phyloP scores from a whole-genome alignment of 2,888 invertebrate genomes.

The Hanleya hanleyi region DNA sequence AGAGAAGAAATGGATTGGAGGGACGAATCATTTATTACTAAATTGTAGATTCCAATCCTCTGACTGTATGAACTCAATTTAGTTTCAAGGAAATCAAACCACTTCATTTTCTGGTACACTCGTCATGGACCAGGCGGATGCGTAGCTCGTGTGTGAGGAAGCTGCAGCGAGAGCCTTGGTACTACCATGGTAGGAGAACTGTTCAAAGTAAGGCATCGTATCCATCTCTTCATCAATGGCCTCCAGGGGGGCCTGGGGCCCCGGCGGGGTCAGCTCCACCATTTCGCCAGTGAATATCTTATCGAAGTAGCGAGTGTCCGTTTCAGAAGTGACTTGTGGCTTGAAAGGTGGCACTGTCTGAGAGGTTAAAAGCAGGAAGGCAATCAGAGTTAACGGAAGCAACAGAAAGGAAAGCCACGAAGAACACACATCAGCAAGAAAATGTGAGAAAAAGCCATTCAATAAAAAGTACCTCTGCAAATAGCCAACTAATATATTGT shows the following conservation, averaged over 20 bases:
- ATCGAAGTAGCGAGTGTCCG: conserved; percentile 98
- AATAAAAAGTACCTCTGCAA: neutral
- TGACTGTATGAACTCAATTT: no score
- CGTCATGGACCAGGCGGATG: conserved; percentile 33
- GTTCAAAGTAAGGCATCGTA: conserved; percentile 79
- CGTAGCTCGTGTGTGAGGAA: neutral
- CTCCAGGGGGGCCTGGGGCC: conserved; percentile 38
- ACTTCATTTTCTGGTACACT: neutral
- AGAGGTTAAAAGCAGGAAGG: neutral
- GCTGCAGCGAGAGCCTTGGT: conserved; percentile 17
- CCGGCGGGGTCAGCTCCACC: conserved; percentile 68
- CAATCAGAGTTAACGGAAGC: neutral
- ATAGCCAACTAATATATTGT: neutral
- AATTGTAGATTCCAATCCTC: no score
- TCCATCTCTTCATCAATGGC: conserved; percentile 46
- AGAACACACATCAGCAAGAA: conserved; percentile 6
- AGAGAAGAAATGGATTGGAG: no score
- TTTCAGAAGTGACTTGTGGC: conserved; percentile 89
- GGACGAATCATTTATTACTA: no score
- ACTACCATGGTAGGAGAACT: conserved; percentile 82
- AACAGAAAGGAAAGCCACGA: neutral
- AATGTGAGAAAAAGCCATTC: conserved; percentile 4
- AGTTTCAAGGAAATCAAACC: no score
- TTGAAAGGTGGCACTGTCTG: conserved; percentile 85
- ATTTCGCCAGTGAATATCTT: conserved; percentile 92